Conservation (phyloP, 23 tunicate genomes). For the Oikopleura dioica region DNA sequence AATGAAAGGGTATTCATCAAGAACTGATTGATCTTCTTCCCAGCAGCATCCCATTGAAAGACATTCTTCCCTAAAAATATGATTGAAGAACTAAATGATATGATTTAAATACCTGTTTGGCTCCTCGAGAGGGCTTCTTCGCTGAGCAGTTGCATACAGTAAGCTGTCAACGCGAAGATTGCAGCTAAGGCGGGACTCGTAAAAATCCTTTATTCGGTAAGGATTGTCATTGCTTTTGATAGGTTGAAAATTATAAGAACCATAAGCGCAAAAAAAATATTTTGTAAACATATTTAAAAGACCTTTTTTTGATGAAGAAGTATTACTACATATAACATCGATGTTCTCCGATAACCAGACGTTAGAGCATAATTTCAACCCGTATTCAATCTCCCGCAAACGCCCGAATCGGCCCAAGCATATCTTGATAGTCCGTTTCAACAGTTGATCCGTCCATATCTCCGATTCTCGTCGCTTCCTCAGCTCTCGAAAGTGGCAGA, state of each 20-base stretch:
- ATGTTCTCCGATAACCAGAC: too few species aligned
- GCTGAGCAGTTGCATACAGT: neutral
- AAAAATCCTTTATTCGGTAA: neutral
- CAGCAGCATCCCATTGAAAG: neutral
- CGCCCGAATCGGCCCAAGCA: neutral
- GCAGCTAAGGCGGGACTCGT: neutral
- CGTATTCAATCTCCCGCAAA: neutral
- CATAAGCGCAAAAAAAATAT: neutral
- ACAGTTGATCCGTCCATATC: neutral
- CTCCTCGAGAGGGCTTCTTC: neutral
- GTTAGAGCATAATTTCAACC: too few species aligned
- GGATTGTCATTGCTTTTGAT: neutral
- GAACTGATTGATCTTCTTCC: neutral
- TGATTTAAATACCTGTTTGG: too few species aligned
- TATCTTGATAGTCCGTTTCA: neutral
- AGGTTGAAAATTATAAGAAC: neutral
- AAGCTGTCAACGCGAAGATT: neutral
- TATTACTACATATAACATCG: too few species aligned
- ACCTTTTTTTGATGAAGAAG: too few species aligned
- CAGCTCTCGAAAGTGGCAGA: neutral
- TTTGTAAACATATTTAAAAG: too few species aligned
- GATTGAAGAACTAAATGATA: too few species aligned
- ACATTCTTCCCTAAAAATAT: too few species aligned
- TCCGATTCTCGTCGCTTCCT: neutral
- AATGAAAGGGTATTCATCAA: constrained; percentile 10